These are phyloP conservation scores for Ornithorhynchus anatinus DNA, from an alignment of 2,113 vertebrate species.

Conservation along the genomic window DNA sequence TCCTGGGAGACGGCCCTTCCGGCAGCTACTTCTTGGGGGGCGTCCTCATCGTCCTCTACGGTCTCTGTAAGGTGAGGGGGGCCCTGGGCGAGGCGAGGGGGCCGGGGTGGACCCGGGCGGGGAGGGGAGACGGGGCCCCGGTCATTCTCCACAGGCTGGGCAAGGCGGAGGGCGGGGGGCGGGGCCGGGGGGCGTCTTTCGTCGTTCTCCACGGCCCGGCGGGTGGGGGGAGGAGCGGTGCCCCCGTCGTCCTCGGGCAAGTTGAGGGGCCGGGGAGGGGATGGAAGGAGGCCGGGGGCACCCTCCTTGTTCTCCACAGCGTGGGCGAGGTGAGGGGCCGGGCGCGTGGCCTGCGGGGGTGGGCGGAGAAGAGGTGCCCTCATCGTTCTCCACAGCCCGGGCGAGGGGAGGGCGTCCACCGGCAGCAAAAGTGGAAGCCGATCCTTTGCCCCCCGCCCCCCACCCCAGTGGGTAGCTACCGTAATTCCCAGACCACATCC, in stretches of 20 bases:
- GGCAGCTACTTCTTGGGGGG: constrained; percentile 94
- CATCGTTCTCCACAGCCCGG: neutral
- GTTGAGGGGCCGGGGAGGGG: neutral
- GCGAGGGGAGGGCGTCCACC: neutral
- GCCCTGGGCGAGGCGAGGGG: too few relatives aligned
- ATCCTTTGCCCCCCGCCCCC: neutral
- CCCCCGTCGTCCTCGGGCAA: too few relatives aligned
- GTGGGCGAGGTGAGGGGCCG: too few relatives aligned
- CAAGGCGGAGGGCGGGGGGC: neutral
- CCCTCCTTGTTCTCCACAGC: neutral
- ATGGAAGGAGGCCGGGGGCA: neutral
- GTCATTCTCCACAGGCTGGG: too few relatives aligned
- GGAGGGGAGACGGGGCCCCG: too few relatives aligned
- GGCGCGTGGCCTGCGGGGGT: neutral
- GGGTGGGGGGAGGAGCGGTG: too few relatives aligned
- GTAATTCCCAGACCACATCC: neutral
- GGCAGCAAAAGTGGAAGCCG: too few relatives aligned
- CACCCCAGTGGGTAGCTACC: neutral
- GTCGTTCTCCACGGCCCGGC: neutral
- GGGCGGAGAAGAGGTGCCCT: neutral
- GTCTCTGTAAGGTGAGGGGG: constrained; percentile 88
- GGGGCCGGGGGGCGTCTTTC: neutral
- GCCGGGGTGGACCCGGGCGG: too few relatives aligned
- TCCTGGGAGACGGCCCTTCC: constrained; percentile 93
- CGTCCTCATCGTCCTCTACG: constrained; percentile 91